Conservation (phyloP, 1,140 invertebrate genomes). For the Lordiphosa clarofinis region DNA sequence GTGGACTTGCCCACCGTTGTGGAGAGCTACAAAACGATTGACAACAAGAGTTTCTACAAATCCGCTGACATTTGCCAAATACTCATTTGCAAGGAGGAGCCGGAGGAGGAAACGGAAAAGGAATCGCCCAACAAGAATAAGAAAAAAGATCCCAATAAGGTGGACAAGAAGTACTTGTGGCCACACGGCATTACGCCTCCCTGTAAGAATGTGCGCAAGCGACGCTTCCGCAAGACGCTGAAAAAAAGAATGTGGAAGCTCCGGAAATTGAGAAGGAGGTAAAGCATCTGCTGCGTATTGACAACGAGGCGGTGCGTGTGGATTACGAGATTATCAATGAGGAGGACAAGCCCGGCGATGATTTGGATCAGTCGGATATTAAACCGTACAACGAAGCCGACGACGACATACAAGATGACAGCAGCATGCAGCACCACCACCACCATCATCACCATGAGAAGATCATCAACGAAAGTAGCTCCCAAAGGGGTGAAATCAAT, state of each 20-base stretch:
- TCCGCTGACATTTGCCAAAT: constrained; percentile 97
- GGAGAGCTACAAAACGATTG: constrained; percentile 97
- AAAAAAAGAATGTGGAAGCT: constrained; percentile 98
- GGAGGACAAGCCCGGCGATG: constrained; percentile 84
- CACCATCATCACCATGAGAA: constrained; percentile 34
- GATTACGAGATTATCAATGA: constrained; percentile 96
- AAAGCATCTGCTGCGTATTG: constrained; percentile 93
- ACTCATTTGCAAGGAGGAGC: constrained; percentile 93
- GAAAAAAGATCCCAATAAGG: constrained; percentile 93
- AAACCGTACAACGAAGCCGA: constrained; percentile 82
- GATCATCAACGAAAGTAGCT: constrained; percentile 43
- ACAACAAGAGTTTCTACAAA: constrained; percentile 98
- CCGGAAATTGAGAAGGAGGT: constrained; percentile 99
- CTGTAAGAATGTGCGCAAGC: constrained; percentile 95
- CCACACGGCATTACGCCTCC: constrained; percentile 97
- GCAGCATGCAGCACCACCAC: constrained; percentile 29
- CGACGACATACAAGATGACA: constrained; percentile 78
- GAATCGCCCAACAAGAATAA: constrained; percentile 91
- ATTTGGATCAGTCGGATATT: constrained; percentile 72
- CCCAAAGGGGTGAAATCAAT: constrained; percentile 69
- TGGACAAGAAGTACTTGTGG: constrained; percentile 96
- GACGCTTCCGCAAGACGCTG: constrained; percentile 96
- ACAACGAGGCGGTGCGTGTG: constrained; percentile 94
- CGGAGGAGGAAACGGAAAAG: constrained; percentile 89
- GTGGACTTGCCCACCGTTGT: constrained; percentile 96